Conservation (phyloP, 2,113 vertebrate genomes). For the Dolichallabes microphthalmus region DNA sequence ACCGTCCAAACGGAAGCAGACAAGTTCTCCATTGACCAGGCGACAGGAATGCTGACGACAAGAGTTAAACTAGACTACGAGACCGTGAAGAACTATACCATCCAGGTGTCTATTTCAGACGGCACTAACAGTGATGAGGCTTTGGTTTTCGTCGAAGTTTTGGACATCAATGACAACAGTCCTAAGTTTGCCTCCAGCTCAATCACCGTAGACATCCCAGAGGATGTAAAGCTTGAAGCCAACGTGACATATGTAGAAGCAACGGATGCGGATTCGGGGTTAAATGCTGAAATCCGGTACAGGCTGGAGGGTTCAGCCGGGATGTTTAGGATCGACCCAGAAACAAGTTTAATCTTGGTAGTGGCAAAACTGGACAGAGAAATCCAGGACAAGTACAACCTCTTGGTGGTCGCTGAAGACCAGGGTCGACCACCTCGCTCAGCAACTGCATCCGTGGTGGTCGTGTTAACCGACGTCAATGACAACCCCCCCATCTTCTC, state of each 20-base stretch:
- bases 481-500: slow-evolving; percentile 71
- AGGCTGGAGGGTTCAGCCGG: slow-evolving; percentile 67
- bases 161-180: slow-evolving; percentile 75
- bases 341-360: slow-evolving; percentile 65
- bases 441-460: slow-evolving; percentile 53
- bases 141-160: slow-evolving; percentile 64
- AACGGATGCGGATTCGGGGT: slow-evolving; percentile 66
- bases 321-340: slow-evolving; percentile 64
- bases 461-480: slow-evolving; percentile 67
- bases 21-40: slow-evolving; percentile 62
- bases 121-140: slow-evolving; percentile 60
- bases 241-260: slow-evolving; percentile 48
- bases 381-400: slow-evolving; percentile 57
- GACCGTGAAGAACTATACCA: slow-evolving; percentile 59
- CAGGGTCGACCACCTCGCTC: slow-evolving; percentile 68
- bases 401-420: slow-evolving; percentile 72
- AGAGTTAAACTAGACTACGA: slow-evolving; percentile 69
- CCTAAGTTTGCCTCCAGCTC: slow-evolving; percentile 61
- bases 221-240: slow-evolving; percentile 46
- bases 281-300: slow-evolving; percentile 74
- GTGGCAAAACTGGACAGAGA: slow-evolving; percentile 70
- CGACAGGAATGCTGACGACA: slow-evolving; percentile 62
- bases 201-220: slow-evolving; percentile 43
- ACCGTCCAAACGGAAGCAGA: slow-evolving; percentile 57
- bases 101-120: slow-evolving; percentile 71